These are phyloP conservation scores for Leptobrachium leishanense DNA, from an alignment of 2,113 vertebrate species.

Conservation along the genomic window DNA sequence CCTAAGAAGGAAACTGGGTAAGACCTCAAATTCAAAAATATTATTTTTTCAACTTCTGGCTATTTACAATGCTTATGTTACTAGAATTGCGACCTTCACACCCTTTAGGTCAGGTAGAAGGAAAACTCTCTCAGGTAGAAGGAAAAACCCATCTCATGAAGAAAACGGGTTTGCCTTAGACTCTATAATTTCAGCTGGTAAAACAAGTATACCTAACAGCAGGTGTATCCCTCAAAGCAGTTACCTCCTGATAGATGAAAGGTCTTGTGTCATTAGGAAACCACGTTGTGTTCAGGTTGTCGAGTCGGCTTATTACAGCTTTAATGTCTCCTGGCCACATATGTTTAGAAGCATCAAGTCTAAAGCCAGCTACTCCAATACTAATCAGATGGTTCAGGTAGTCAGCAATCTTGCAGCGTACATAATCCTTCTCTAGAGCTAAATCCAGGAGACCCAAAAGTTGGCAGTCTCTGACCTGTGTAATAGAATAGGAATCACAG, in stretches of 20 bases:
- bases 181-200: too few relatives aligned
- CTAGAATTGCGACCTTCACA: too few relatives aligned
- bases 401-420: constrained; percentile 63
- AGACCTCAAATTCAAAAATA: background rate
- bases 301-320: constrained; percentile 63
- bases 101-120: too few relatives aligned
- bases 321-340: constrained; percentile 90
- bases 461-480: constrained; percentile 77
- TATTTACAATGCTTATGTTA: too few relatives aligned
- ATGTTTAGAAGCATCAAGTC: constrained; percentile 87
- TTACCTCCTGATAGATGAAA: constrained; percentile 89
- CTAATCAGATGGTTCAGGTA: constrained; percentile 83
- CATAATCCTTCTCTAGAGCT: constrained; percentile 76
- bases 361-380: constrained; percentile 87
- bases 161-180: too few relatives aligned
- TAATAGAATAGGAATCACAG: background rate
- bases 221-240: too few relatives aligned
- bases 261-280: constrained; percentile 72
- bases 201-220: too few relatives aligned
- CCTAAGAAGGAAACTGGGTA: constrained; percentile 59
- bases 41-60: too few relatives aligned
- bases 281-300: constrained; percentile 77
- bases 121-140: too few relatives aligned
- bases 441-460: constrained; percentile 75
- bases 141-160: too few relatives aligned